Base-by-base conservation (phyloP, 1,140 invertebrate genomes). In the Rhopalosiphum padi region DNA sequence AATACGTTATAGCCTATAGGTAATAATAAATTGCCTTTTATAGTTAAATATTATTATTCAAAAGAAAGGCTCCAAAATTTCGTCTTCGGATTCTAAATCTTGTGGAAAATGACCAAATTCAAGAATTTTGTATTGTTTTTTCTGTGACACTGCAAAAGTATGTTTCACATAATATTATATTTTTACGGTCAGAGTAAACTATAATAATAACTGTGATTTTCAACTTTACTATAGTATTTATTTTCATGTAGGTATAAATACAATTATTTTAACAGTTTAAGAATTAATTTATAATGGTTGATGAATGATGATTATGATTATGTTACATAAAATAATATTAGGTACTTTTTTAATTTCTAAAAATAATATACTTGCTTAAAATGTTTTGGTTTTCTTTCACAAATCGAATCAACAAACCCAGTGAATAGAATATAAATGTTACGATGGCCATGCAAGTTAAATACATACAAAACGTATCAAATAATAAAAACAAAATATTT, bases 381-480 rank as follows among this genome's bases (percentile, higher is more conserved):
- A 55, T 93, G 15, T 86, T 37, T 85, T 93, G n/a, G 7, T 48
- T 43, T 86, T 51, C 82, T 93, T 85, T 93, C 15, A 93, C 3
- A 85, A 2, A 11, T 41, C 41, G 37, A 21, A 53, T 21, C 21
- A 85, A 30, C 37, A 25, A 25, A 41, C 9, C 6, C 82, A 93
- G 21, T 25, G 82, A 30, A 93, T 93, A 93, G n/a, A 93, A 86
- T 68, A 93, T 21, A 55, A 85, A 53, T 85, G 25, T 53, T 23
- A 51, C 35, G 35, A 55, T 41, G 41, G 91, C 3, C 77, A 93
- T 83, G 25, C 55, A 53, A 41, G 86, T 55, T 1, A 93, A 41
- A 85, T 93, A 93, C 91, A 55, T 93, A 41, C 43, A 83, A 43
- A 93, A 41, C 35, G 48, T 86, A 55, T 93, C 91, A 25, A 55